phyloP scores from a whole-genome alignment of 2,888 invertebrate species.

The Drosophila planitibia region DNA sequence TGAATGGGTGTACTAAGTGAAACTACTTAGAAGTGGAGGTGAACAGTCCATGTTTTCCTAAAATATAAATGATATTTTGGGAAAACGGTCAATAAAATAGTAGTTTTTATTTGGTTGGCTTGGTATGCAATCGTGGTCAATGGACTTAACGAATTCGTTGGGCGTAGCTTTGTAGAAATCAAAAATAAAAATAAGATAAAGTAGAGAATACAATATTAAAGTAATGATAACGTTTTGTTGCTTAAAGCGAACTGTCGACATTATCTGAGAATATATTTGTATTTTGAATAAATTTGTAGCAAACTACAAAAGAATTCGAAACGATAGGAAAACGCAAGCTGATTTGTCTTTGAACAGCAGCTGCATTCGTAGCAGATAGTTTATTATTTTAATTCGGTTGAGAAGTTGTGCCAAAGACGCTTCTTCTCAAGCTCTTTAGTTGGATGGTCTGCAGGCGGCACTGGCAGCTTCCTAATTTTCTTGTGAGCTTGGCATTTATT shows the following conservation, averaged over 20 bases:
- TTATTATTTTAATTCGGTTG: constrained; percentile 76
- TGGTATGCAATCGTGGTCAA: too few species aligned
- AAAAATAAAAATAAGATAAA: neutral
- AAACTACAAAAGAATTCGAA: constrained; percentile 40
- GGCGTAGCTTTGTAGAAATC: neutral
- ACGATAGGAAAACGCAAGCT: constrained; percentile 45
- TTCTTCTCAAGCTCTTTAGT: constrained; percentile 60
- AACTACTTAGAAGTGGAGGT: neutral
- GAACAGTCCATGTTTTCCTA: neutral
- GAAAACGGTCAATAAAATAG: neutral
- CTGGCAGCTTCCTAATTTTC: constrained; percentile 59
- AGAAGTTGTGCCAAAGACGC: constrained; percentile 49
- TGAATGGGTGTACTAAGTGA: accelerated
- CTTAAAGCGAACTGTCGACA: neutral
- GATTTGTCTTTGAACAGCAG: constrained; percentile 59
- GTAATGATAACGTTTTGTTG: neutral
- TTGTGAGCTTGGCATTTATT: constrained; percentile 54
- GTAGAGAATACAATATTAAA: neutral
- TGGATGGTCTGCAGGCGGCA: constrained; percentile 38
- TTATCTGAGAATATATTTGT: constrained; percentile 26
- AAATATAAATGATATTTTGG: neutral
- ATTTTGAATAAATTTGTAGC: constrained; percentile 26
- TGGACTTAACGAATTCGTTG: neutral
- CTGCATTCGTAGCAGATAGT: constrained; percentile 51
- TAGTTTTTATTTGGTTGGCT: neutral